Evolutionary conservation across 2,888 invertebrate genomes (phyloP), one percentile per base, ranked within the genome.

Genomic region (Meloe dianella): DNA sequence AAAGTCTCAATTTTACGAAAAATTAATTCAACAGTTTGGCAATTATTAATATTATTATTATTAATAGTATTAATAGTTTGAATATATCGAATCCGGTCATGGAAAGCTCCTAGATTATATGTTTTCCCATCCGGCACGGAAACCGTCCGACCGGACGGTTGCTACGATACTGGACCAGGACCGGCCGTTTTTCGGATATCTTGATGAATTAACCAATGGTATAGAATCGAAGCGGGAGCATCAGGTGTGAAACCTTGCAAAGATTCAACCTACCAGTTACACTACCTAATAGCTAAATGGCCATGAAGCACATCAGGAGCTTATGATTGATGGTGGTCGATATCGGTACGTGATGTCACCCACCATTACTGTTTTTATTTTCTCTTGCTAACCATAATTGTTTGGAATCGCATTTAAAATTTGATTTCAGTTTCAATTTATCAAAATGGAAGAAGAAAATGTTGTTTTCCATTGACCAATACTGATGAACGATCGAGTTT

Each of bases 231-330:
- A 63, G 64, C 68, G 56, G 32, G 71, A 70, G 72, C 72, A 72
- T 72, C 72, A 72, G 72, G 72, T 72, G 72, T 72, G 71, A 72
- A 72, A 62, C 69, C 66, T 32, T 66, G 60, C 56, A 57, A 68
- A 69, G 69, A 69, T 72, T 66, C n/a, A n/a, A n/a, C n/a, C n/a
- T 67, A 71, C 64, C 64, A 65, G 61, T 66, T 58, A 57, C 27
- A 51, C 56, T 30, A 35, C 41, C 27, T 29, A n/a, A n/a, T n/a
- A 60, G 20, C 41, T 10, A 17, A 47, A 24, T 6, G 57, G 20
- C 17, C 38, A 41, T 14, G 35, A 35, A 12, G 14, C 35, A 14
- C 14, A 35, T 14, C 47, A 47, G 47, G 12, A 47, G 58, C 51
- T 27, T 66, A 69, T 69, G 69, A 69, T 69, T 66, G 69, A 69